Base-by-base conservation (phyloP, 2,888 invertebrate genomes). In the Alentia gelatinosa region DNA sequence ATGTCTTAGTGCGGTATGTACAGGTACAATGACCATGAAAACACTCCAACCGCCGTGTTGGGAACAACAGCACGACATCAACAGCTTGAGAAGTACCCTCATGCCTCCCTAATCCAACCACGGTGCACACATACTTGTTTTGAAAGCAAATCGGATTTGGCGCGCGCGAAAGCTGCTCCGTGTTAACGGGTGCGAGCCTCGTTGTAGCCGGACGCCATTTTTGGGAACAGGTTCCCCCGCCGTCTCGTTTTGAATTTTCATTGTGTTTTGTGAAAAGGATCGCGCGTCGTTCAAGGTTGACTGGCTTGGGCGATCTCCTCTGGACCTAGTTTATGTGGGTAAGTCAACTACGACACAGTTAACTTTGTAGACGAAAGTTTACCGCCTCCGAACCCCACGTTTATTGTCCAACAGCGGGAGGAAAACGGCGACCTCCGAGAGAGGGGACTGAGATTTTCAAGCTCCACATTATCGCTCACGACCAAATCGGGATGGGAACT, bases 181-280 rank as follows among this genome's bases (percentile, higher is more conserved):
- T 79, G 39, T 35, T 35, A 79, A 79, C 79, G 79, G 79, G 47
- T 86, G 7, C 9, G 86, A 42, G 47, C 23, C 42, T n/a, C 42
- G 23, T 86, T 86, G 42, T 23, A 86, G 47, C 86, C 86, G 86
- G 42, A 15, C 23, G 33, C 42, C 47, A 86, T 42, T 86, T 86
- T 86, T 26, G 42, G 40, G 23, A 39, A 40, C 86, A 86, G 47
- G 26, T n/a, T 35, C 37, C 47, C 86, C 47, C 26, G 47, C 86
- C 86, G 86, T 86, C 86, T 86, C 86, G 86, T 86, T 86, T 86
- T 86, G 86, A 86, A 86, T 86, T 86, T 86, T 86, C 86, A 86
- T 86, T 86, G 86, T 86, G 86, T 86, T 86, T 86, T 50, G 30
- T 42, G 86, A 42, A 50, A 42, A 50, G 86, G 50, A 47, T 50